phyloP scores from a whole-genome alignment of 2,888 invertebrate species.

The Altica lythri region DNA sequence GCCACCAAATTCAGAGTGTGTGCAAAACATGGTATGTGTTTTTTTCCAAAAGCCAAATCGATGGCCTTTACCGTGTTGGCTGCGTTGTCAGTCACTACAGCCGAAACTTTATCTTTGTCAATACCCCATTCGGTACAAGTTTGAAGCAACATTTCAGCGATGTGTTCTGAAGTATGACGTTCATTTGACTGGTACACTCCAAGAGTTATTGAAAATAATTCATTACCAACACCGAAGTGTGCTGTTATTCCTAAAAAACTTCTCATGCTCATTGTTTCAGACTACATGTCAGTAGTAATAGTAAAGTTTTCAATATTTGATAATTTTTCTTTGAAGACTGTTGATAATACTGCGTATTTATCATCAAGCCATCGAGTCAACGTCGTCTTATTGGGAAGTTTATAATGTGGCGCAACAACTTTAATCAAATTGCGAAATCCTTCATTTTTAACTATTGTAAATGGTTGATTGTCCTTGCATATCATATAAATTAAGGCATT shows the following conservation, averaged over 20 bases:
- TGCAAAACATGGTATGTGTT: no score
- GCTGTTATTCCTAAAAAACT: constrained; percentile 4
- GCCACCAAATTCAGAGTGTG: no score
- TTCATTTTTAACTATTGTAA: constrained; percentile 29
- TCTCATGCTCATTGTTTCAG: not conserved
- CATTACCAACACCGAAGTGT: not conserved
- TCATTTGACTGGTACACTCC: constrained; percentile 2
- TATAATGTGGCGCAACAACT: constrained; percentile 25
- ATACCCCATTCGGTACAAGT: not conserved
- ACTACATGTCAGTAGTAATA: constrained; percentile 2
- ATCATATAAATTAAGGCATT: constrained; percentile 26
- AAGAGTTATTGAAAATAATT: constrained; percentile 4
- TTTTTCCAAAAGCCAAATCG: no score
- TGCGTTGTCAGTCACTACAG: not conserved
- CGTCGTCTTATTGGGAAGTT: constrained; percentile 25
- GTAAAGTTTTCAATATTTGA: not conserved
- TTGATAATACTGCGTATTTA: constrained; percentile 29
- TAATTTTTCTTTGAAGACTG: not conserved
- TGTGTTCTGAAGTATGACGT: not conserved
- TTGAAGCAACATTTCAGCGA: not conserved
- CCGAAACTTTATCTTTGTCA: not conserved
- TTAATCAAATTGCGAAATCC: constrained; percentile 34
- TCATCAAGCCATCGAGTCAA: constrained; percentile 25
- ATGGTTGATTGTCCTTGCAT: constrained; percentile 32
- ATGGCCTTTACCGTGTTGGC: not conserved